A percentile compares a stretch with the other conserved stretches of the same genome.
phyloP scores from a whole-genome alignment of 2,888 invertebrate species.

The Diaperis boleti region DNA sequence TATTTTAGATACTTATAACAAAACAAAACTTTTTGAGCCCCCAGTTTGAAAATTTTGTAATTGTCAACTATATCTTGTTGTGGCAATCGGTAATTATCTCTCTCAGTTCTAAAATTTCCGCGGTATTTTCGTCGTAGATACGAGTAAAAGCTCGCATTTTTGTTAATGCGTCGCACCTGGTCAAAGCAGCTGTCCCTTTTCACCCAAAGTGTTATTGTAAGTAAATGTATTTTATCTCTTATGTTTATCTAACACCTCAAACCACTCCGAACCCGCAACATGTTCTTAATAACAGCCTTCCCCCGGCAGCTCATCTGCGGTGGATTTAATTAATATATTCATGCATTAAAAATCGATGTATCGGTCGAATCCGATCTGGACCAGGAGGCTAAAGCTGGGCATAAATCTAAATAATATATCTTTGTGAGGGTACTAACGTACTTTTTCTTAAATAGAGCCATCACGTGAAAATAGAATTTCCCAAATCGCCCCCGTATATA shows the following conservation, averaged over 20 bases:
- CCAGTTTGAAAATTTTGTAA: too few species aligned
- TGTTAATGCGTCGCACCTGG: constrained; percentile 52
- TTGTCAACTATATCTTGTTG: too few species aligned
- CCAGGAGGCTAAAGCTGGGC: too few species aligned
- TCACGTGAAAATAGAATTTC: neutral
- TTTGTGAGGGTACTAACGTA: too few species aligned
- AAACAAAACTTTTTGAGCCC: too few species aligned
- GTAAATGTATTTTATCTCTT: constrained; percentile 56
- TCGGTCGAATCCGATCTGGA: too few species aligned
- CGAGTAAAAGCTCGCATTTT: constrained; percentile 18
- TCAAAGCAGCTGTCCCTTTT: constrained; percentile 55
- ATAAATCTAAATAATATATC: too few species aligned
- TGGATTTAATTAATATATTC: constrained; percentile 28
- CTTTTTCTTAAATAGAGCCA: too few species aligned
- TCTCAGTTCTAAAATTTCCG: too few species aligned
- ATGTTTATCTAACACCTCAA: constrained; percentile 56
- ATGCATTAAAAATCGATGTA: constrained; percentile 1
- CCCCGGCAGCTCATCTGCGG: neutral
- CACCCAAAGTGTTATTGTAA: constrained; percentile 56
- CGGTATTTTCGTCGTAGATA: neutral
- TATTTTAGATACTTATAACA: too few species aligned
- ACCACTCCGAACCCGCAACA: constrained; percentile 45
- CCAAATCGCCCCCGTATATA: too few species aligned
- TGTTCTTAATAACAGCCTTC: constrained; percentile 34
- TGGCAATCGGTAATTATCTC: too few species aligned